Base-by-base conservation (phyloP, 2,888 invertebrate species). In the Heliconius ethilla region DNA sequence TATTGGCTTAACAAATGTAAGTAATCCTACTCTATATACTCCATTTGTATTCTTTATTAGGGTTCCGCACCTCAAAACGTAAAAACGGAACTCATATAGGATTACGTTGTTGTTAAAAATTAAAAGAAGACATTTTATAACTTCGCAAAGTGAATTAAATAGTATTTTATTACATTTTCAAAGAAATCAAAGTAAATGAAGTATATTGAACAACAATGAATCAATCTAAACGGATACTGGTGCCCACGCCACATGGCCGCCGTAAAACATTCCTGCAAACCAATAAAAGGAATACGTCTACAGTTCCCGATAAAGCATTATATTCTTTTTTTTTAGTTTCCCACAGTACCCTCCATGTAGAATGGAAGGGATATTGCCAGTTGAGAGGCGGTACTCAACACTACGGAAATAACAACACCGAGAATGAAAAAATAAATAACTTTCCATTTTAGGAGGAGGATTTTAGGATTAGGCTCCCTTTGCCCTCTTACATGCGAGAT, bases 201-300 rank as follows among this genome's bases (percentile, higher is more conserved):
- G 70, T 13, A 27, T 22, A 45, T 45, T 27, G 63, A 37, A 66
- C 22, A 51, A 75, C 75, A 67, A 69, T 75, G 59, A 62, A 70
- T 75, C 74, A 63, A 63, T 76, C 70, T 70, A 70, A 76, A 80
- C 78, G 76, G 27, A 55, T n/a, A 10, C 66, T n/a, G 22, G 67
- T 40, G 40, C 67, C 25, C 59, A 69, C 37, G 69, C 45, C 79
- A 80, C 75, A 80, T 80, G 79, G 79, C 79, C 37, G 75, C 51
- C 74, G 73, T 80, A 78, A 79, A 80, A 78, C 79, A 69, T 65
- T 65, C 33, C 75, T 76, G 59, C 78, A 75, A 59, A 79, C 78
- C 40, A 65, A 45, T 69, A 55, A 79, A 78, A 75, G 73, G 74
- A 59, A 22, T 55, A 40, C 59, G 66, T 73, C 55, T 66, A 67